Percentiles rank a stretch among this genome's conserved stretches.
phyloP scores from a whole-genome alignment of 2,888 invertebrate genomes.

The Halictus quadricinctus region DNA sequence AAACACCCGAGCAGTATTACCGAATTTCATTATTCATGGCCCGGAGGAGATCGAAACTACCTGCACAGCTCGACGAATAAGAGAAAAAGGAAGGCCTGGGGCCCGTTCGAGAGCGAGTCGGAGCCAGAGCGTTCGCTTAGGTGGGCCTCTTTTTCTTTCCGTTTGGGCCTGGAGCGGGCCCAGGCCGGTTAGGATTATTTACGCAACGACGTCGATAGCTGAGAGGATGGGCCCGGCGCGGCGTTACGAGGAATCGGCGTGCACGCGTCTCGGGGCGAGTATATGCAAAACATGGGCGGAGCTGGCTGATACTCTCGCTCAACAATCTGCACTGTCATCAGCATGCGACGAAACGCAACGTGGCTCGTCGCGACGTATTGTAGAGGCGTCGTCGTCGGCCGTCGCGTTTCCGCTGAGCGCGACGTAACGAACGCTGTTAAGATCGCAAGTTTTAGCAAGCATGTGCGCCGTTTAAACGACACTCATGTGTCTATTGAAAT shows the following conservation, averaged over 20 bases:
- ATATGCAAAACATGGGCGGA: slow-evolving; percentile 74
- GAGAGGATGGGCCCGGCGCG: slow-evolving; percentile 42
- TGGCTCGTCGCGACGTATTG: slow-evolving; percentile 62
- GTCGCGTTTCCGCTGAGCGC: slow-evolving; percentile 36
- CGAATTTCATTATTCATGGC: slow-evolving; percentile 52
- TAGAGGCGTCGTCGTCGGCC: slow-evolving; percentile 50
- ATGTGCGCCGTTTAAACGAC: too few species aligned
- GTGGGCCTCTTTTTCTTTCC: slow-evolving; percentile 5
- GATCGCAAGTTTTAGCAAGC: neutral
- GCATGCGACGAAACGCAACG: slow-evolving; percentile 71
- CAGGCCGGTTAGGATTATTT: slow-evolving; percentile 70
- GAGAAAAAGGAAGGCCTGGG: slow-evolving; percentile 30
- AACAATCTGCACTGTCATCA: slow-evolving; percentile 78
- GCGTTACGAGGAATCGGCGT: slow-evolving; percentile 41
- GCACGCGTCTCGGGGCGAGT: slow-evolving; percentile 53
- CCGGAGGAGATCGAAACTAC: slow-evolving; percentile 35
- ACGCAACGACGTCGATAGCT: slow-evolving; percentile 68
- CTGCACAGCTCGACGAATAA: slow-evolving; percentile 17
- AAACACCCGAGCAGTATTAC: slow-evolving; percentile 26
- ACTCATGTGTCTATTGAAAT: too few species aligned
- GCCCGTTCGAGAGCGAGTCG: neutral
- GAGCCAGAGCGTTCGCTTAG: slow-evolving; percentile 25
- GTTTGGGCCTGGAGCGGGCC: neutral
- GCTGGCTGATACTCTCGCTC: slow-evolving; percentile 70
- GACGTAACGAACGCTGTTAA: slow-evolving; percentile 24